Base-by-base conservation (phyloP, 2,113 vertebrate species). In the Lynx canadensis region DNA sequence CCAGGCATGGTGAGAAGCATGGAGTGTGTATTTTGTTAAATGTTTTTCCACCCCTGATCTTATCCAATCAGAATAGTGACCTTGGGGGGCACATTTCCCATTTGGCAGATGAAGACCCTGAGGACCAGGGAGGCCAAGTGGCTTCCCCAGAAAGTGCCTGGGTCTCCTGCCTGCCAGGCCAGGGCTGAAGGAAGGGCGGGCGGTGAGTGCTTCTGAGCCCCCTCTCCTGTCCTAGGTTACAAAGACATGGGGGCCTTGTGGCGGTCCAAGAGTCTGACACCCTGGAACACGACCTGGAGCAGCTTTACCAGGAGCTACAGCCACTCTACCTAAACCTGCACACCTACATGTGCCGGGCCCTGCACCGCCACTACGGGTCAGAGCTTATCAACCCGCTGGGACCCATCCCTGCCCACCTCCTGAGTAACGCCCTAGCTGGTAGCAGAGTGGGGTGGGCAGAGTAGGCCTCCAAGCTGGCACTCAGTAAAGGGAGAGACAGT, bases 371-470 rank as follows among this genome's bases (percentile, higher is more conserved):
- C 27, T 99, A 99, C 0, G 99, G 99, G 2, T 11, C 98, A 0
- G n/a, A 99, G 4, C 27, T 74, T 86, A 98, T 99, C 87, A 99
- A 99, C 97, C 98, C 99, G 52, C 99, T 97, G 97, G 99, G 99
- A 25, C 99, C 99, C 71, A 99, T 99, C 86, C 99, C 99, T 68
- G 99, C 99, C 89, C 99, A 99, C 91, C 97, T 99, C 74, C 98
- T 99, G 50, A 99, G 99, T 99, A 97, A 98, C 99, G 76, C 66
- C 76, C 83, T 38, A 4, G 50, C 36, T 12, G n/a, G 65, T 0
- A 3, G 36, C 57, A 23, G 71, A 5, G 57, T 0, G 48, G 81
- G 36, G 63, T 19, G 3, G 38, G 33, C 15, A 2, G 79, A n/a
- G 50, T 4, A 27, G 60, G 29, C 38, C 21, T 80, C 60, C n/a